A percentile compares a stretch with the other conserved stretches of the same genome.
Conservation (phyloP, 2,113 vertebrate genomes). For the Dasyurus viverrinus region DNA sequence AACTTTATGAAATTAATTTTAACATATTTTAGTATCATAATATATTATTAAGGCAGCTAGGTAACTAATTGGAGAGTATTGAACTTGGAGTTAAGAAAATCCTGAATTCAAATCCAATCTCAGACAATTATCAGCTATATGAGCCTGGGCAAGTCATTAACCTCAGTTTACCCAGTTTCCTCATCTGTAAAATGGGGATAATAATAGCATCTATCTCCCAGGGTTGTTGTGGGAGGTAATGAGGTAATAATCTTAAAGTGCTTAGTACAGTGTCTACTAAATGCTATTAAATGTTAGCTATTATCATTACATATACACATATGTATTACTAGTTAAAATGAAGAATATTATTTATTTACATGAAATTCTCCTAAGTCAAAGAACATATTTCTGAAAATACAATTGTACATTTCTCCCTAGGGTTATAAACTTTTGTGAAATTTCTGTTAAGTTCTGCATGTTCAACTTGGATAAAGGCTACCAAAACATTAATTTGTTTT, state of each 20-base stretch:
- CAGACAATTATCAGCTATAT: background rate
- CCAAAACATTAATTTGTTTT: background rate
- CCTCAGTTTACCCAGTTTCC: background rate
- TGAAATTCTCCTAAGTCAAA: background rate
- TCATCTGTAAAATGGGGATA: background rate
- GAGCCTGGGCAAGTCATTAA: background rate
- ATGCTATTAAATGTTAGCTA: background rate
- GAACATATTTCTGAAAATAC: background rate
- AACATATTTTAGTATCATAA: too few species aligned
- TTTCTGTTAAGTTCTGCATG: background rate
- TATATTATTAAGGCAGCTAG: background rate
- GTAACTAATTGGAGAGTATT: background rate
- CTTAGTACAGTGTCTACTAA: background rate
- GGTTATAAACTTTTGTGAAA: background rate
- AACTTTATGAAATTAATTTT: too few species aligned
- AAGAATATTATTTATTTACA: background rate
- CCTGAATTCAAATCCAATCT: background rate
- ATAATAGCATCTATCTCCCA: background rate
- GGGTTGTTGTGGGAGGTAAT: background rate
- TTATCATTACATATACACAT: background rate
- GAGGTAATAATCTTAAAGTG: background rate
- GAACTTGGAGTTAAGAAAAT: background rate
- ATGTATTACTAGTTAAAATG: too few species aligned
- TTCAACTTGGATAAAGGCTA: background rate
- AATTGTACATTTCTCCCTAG: background rate